phyloP scores from a whole-genome alignment of 1,140 invertebrate species.

The Penaeus vannamei region DNA sequence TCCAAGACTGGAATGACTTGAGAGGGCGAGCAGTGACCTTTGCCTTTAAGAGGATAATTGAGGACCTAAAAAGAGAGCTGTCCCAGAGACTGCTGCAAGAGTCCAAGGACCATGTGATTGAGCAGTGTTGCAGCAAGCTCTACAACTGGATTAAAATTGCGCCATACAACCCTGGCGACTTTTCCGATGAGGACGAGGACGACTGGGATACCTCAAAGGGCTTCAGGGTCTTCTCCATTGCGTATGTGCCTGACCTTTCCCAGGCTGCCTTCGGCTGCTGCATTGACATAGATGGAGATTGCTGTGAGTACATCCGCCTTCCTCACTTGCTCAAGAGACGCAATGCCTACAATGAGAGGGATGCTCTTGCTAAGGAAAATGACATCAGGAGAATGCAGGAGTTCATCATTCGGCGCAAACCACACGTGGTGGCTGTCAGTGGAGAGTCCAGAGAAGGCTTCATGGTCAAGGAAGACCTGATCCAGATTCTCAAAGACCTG shows the following conservation, averaged over 20 bases:
- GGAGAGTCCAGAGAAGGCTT: slow-evolving; percentile 91
- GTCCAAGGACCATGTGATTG: slow-evolving; percentile 90
- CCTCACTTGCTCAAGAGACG: slow-evolving; percentile 88
- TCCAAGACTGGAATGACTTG: slow-evolving; percentile 96
- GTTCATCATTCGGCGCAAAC: slow-evolving; percentile 92
- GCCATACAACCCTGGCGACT: slow-evolving; percentile 82
- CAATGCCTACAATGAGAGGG: slow-evolving; percentile 81
- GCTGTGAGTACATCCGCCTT: slow-evolving; percentile 90
- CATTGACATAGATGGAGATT: slow-evolving; percentile 90
- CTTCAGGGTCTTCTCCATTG: slow-evolving; percentile 87
- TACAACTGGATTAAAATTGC: slow-evolving; percentile 94
- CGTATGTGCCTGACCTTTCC: slow-evolving; percentile 88
- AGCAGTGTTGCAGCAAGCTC: slow-evolving; percentile 86
- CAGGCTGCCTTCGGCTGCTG: slow-evolving; percentile 92
- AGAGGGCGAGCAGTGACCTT: slow-evolving; percentile 89
- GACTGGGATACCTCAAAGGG: slow-evolving; percentile 91
- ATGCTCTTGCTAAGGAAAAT: slow-evolving; percentile 83
- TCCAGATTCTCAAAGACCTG: slow-evolving; percentile 80
- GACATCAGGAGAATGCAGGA: slow-evolving; percentile 87
- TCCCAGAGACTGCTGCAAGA: slow-evolving; percentile 85
- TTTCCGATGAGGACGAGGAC: slow-evolving; percentile 86
- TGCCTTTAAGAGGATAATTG: slow-evolving; percentile 90
- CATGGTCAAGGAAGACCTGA: slow-evolving; percentile 89
- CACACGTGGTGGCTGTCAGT: slow-evolving; percentile 92
- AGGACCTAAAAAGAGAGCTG: slow-evolving; percentile 91